phyloP scores from a whole-genome alignment of 2,113 vertebrate genomes.

The Ceratotherium simum region DNA sequence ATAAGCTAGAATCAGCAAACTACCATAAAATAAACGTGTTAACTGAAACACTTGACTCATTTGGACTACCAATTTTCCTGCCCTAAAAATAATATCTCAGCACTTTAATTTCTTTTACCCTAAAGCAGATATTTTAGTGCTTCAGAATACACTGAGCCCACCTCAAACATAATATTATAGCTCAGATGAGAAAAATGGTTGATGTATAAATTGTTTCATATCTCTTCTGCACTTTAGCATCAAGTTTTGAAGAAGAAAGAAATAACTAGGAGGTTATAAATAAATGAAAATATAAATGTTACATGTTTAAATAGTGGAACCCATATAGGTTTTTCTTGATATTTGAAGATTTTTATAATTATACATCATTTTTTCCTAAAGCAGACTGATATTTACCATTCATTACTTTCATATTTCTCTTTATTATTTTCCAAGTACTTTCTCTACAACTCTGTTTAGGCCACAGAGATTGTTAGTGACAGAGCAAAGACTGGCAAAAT shows the following conservation, averaged over 20 bases:
- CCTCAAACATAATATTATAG: background rate
- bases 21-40: background rate
- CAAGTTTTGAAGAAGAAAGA: background rate
- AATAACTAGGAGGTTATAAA: background rate
- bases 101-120: background rate
- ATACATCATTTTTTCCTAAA: background rate
- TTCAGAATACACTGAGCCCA: background rate
- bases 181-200: background rate
- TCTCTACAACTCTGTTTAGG: background rate
- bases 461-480: background rate
- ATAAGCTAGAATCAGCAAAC: background rate
- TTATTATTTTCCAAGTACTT: background rate
- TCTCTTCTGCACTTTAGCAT: background rate
- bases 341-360: background rate
- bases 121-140: background rate
- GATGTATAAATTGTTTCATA: background rate
- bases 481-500: background rate
- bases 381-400: background rate
- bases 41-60: background rate
- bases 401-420: background rate
- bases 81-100: background rate
- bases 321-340: background rate
- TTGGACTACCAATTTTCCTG: background rate
- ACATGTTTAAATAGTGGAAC: background rate
- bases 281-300: background rate